phyloP scores from a whole-genome alignment of 2,888 invertebrate species.

The Norana najaformis region DNA sequence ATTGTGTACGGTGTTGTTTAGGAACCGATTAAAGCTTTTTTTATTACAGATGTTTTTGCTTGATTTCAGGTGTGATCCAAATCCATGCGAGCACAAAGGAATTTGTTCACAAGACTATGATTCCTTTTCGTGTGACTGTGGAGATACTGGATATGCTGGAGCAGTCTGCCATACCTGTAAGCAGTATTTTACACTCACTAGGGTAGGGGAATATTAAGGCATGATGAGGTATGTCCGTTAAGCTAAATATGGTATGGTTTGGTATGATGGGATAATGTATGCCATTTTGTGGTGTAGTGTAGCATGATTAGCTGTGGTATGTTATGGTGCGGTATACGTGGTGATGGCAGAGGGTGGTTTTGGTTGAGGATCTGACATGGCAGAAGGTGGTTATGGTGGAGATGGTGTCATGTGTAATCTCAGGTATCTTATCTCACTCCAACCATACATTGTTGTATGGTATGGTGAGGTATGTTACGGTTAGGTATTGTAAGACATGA shows the following conservation, averaged over 20 bases:
- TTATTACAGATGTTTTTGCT: too few relatives aligned
- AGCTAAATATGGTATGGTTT: too few relatives aligned
- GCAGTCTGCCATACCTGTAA: conserved; percentile 91
- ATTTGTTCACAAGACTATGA: conserved; percentile 59
- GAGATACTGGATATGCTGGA: conserved; percentile 86
- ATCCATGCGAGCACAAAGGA: conserved; percentile 90
- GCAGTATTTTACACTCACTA: conserved; percentile 50
- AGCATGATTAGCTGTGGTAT: background rate
- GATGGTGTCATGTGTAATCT: background rate
- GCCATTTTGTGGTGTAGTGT: background rate
- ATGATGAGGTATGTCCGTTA: too few relatives aligned
- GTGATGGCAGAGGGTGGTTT: background rate
- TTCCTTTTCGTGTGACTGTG: conserved; percentile 83
- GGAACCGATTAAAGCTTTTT: too few relatives aligned
- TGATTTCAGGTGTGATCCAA: conserved; percentile 81
- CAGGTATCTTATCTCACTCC: background rate
- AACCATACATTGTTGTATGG: background rate
- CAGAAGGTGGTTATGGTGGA: background rate
- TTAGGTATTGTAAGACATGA: background rate
- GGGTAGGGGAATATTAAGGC: too few relatives aligned
- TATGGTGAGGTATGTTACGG: background rate
- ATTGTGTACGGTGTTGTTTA: too few relatives aligned
- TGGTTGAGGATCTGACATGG: background rate
- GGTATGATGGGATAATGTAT: too few relatives aligned
- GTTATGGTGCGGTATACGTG: background rate